Base-by-base conservation (phyloP, 2,888 invertebrate genomes). In the Asteroscopus sphinx region DNA sequence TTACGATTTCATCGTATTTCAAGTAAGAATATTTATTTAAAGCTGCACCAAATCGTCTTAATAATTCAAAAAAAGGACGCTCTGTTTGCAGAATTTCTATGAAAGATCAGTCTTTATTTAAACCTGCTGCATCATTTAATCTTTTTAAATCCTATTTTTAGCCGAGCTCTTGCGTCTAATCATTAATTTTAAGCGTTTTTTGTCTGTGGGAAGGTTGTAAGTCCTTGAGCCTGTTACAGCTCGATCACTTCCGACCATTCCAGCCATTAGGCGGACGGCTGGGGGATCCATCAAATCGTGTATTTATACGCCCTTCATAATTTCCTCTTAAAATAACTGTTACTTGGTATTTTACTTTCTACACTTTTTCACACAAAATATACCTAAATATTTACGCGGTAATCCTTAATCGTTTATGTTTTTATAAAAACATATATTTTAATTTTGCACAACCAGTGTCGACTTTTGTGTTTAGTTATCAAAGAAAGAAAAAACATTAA, bases 181-280 rank as follows among this genome's bases (percentile, higher is more conserved):
- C 46, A 67, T 66, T 51, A 66, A 66, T 67, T 51, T 68, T 39
- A 48, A 48, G 33, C 12, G 45, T 68, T 49, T 57, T 35, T 35
- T 45, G 33, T 28, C 16, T 26, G 33, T 26, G 35, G n/a, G 36
- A 40, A 41, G 57, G 37, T 68, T 46, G 25, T 63, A 53, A 67
- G 26, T 32, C 40, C 15, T 45, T 46, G 52, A 67, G 48, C 52
- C 33, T 33, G 30, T 63, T 57, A 48, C 44, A 30, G 30, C 52
- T 68, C 40, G 33, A 68, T 68, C 68, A 42, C 35, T 57, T 37
- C 30, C 44, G 41, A 33, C 13, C 37, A 32, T 40, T 45, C 25
- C 11, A 7, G 36, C 47, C 41, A 68, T 63, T 52, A 45, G 47
- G 44, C 16, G 9, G n/a, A n/a, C 7, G 44, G 35, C 26, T 25